A percentile compares a stretch with the other conserved stretches of the same genome.
phyloP scores from a whole-genome alignment of 2,113 vertebrate genomes.

The Percina caprodes region DNA sequence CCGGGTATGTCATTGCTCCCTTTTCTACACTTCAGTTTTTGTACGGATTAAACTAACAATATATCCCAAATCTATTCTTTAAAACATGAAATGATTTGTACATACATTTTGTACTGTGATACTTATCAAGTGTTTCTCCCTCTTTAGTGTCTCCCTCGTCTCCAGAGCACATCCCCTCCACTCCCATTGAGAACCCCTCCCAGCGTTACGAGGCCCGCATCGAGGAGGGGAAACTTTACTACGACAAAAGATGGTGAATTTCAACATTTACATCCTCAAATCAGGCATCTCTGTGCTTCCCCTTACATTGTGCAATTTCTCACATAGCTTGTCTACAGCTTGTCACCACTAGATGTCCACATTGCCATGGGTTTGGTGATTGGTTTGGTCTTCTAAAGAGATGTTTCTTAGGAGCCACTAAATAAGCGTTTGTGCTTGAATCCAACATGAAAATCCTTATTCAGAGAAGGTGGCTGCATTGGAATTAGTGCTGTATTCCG shows the following conservation, averaged over 20 bases:
- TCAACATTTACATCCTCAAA: neutral
- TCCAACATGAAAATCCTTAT: constrained; percentile 33
- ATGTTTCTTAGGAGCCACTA: constrained; percentile 16
- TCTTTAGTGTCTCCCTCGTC: constrained; percentile 92
- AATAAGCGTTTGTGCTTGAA: constrained; percentile 31
- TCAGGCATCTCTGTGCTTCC: no score
- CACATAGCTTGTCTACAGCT: neutral
- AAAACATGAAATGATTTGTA: neutral
- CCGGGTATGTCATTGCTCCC: constrained; percentile 86
- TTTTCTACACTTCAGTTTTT: no score
- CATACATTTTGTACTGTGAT: neutral
- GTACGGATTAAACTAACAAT: neutral
- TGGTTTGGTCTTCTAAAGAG: neutral
- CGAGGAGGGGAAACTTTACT: constrained; percentile 98
- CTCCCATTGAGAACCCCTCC: constrained; percentile 90
- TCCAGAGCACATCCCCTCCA: constrained; percentile 92
- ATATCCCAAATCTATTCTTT: neutral
- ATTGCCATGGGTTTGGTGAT: constrained; percentile 5
- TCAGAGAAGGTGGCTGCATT: constrained; percentile 13
- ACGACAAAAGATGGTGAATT: constrained; percentile 97
- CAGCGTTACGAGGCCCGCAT: constrained; percentile 97
- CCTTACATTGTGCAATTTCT: neutral
- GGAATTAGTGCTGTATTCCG: neutral
- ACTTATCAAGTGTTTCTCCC: constrained; percentile 20
- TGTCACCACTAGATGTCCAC: constrained; percentile 76